Percentiles rank a stretch among this genome's conserved stretches.
Conservation (phyloP, 2,888 invertebrate genomes). For the Ceriagrion tenellum region DNA sequence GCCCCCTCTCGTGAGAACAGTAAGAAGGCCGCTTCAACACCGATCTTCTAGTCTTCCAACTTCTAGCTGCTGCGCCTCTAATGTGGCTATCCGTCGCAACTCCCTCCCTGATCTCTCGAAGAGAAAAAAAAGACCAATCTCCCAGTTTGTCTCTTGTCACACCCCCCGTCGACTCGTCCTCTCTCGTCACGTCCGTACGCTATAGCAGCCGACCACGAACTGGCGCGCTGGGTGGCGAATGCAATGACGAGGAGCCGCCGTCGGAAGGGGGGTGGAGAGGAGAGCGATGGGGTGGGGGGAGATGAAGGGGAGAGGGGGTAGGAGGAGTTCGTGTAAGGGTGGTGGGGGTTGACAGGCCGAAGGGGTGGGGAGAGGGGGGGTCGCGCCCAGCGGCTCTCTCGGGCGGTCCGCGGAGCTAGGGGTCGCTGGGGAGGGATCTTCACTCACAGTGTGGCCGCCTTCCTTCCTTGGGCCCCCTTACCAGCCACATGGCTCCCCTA, state of each 20-base stretch:
- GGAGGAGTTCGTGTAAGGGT: not conserved
- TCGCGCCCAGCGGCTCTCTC: constrained; percentile 36
- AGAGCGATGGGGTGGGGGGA: not conserved
- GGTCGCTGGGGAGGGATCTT: constrained; percentile 43
- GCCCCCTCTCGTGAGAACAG: not conserved
- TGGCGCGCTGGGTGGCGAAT: constrained; percentile 45
- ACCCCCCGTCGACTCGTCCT: not conserved
- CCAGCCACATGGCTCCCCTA: constrained; percentile 45
- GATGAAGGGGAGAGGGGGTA: not conserved
- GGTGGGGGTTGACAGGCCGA: not conserved
- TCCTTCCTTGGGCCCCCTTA: not conserved
- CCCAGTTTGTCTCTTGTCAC: not conserved
- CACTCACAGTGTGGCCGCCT: constrained; percentile 4
- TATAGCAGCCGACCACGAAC: constrained; percentile 53
- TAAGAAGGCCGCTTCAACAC: not conserved
- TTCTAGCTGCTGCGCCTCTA: not conserved
- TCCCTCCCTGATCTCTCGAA: not conserved
- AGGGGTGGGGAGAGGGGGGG: not conserved
- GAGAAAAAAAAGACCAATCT: not conserved
- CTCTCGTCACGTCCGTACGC: constrained; percentile 31
- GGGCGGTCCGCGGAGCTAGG: constrained; percentile 49
- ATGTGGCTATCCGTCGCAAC: not conserved
- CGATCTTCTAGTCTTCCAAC: not conserved
- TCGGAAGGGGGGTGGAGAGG: not conserved
- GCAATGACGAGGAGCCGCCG: not conserved